Percentiles rank a stretch among this genome's conserved stretches.
phyloP scores from a whole-genome alignment of 1,140 invertebrate species.

The Cherax destructor region DNA sequence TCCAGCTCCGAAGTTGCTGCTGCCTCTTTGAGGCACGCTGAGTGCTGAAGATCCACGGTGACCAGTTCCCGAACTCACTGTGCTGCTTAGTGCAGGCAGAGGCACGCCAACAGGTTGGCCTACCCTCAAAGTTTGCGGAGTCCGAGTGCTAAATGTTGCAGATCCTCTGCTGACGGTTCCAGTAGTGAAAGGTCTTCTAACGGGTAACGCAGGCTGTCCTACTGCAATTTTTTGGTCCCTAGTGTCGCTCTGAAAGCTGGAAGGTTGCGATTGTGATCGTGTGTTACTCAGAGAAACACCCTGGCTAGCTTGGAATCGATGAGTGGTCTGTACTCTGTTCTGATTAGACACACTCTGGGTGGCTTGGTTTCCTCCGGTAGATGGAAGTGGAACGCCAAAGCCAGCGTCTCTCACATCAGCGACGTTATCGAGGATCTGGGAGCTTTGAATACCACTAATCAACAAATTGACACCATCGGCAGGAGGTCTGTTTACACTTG shows the following conservation, averaged over 20 bases:
- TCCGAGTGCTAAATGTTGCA: slow-evolving; percentile 20
- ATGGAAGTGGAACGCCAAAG: slow-evolving; percentile 6
- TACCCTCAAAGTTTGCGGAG: not conserved
- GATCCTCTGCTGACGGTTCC: not conserved
- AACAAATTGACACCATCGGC: slow-evolving; percentile 19
- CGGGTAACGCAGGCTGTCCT: slow-evolving; percentile 1
- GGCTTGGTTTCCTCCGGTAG: not conserved
- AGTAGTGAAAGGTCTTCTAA: not conserved
- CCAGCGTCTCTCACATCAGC: slow-evolving; percentile 2
- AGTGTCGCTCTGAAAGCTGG: not conserved
- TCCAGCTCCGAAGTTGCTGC: not conserved
- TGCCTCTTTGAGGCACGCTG: not conserved
- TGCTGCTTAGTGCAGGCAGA: not conserved
- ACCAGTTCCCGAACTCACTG: not conserved
- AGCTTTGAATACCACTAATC: slow-evolving; percentile 35
- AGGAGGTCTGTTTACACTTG: not conserved
- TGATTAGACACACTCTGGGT: slow-evolving; percentile 14
- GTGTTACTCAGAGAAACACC: not conserved
- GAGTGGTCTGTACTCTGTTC: slow-evolving; percentile 9
- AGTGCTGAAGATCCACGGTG: not conserved
- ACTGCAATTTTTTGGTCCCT: not conserved
- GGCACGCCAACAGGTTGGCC: slow-evolving; percentile 40
- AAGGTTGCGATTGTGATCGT: not conserved
- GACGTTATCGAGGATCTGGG: slow-evolving; percentile 21
- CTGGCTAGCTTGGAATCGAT: not conserved